Evolutionary conservation across 2,797 vertebrate species (phyloP).

Genomic region (Coregonus sp.): DNA sequence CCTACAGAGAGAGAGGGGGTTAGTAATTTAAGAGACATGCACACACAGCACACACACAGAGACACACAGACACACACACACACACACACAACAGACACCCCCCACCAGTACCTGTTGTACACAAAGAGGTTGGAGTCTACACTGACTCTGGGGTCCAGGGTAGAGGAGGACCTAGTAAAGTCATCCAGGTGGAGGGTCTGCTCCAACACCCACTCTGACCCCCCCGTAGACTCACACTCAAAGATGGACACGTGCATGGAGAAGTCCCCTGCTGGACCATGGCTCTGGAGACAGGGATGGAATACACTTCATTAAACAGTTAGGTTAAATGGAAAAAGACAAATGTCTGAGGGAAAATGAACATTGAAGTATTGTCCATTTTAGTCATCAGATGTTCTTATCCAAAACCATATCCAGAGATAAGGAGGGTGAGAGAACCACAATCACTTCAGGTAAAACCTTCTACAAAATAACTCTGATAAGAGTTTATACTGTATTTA

Average conservation of each 20-base stretch:
- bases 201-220: slow-evolving; percentile 97
- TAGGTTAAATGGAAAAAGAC: background rate
- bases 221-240: slow-evolving; percentile 97
- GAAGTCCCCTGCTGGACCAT: slow-evolving; percentile 81
- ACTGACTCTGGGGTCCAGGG: slow-evolving; percentile 92
- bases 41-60: background rate
- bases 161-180: slow-evolving; percentile 84
- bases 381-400: background rate
- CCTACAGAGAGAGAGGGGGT: slow-evolving; percentile 72
- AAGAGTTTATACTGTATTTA: background rate
- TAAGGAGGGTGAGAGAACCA: background rate
- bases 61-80: background rate
- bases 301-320: background rate
- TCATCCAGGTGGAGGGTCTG: slow-evolving; percentile 96
- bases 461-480: background rate
- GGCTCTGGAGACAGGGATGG: slow-evolving; percentile 34
- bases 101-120: slow-evolving; percentile 84
- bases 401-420: background rate
- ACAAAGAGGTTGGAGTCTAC: slow-evolving; percentile 98
- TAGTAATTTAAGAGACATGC: background rate
- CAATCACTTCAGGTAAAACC: background rate
- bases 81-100: background rate
- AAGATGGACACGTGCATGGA: slow-evolving; percentile 98
- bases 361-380: background rate
- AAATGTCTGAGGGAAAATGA: background rate